phyloP scores from a whole-genome alignment of 2,888 invertebrate genomes.

The Cerastoderma edule region DNA sequence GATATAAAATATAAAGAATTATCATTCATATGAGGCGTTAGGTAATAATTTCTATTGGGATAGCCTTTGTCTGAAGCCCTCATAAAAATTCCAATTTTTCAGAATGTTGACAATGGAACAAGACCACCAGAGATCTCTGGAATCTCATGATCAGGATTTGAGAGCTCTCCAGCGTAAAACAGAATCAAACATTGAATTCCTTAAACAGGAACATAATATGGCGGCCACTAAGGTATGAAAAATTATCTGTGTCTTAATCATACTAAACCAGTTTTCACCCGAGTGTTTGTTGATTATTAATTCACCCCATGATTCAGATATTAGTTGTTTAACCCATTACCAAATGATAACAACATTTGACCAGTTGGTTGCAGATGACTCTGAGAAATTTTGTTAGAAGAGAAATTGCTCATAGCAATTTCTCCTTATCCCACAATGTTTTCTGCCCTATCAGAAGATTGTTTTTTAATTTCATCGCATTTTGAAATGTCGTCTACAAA shows the following conservation, averaged over 20 bases:
- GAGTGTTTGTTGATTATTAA: no score
- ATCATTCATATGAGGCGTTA: neutral
- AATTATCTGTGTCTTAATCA: neutral
- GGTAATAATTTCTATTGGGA: neutral
- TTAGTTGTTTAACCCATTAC: no score
- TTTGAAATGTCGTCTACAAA: no score
- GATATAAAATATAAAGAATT: no score
- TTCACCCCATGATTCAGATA: no score
- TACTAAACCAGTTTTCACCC: neutral
- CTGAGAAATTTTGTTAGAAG: no score
- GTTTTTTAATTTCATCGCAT: no score
- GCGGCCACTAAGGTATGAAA: slow-evolving; percentile 76
- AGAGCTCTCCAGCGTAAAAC: slow-evolving; percentile 77
- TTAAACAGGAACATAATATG: slow-evolving; percentile 80
- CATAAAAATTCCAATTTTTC: neutral
- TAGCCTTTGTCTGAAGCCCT: neutral
- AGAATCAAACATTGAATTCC: slow-evolving; percentile 79
- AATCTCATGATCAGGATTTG: slow-evolving; percentile 77
- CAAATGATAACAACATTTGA: no score
- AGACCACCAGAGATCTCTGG: slow-evolving; percentile 71
- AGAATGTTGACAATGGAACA: slow-evolving; percentile 74
- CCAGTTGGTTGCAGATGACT: no score
- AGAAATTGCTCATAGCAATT: no score
- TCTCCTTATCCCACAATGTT: no score
- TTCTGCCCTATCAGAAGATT: no score